Percentiles rank a stretch among this genome's conserved stretches.
These are phyloP conservation scores for Bufotes viridis DNA, from an alignment of 2,797 vertebrate genomes.

Conservation along the genomic window DNA sequence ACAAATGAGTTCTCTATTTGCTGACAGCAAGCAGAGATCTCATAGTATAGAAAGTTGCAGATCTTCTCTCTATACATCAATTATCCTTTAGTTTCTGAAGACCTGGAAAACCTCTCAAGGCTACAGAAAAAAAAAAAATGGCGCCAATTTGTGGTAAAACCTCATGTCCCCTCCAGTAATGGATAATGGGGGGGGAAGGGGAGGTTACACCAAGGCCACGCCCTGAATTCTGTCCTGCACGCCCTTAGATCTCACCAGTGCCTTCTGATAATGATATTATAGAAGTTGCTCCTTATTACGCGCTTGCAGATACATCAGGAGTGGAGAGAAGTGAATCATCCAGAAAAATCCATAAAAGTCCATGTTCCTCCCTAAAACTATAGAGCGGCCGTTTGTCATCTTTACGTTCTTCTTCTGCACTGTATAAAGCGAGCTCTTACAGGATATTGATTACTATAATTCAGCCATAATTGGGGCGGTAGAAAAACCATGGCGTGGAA, in stretches of 20 bases:
- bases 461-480: slow-evolving; percentile 74
- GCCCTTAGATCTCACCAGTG: neutral
- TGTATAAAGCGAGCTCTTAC: slow-evolving; percentile 50
- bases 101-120: no score
- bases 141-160: neutral
- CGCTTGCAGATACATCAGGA: slow-evolving; percentile 15
- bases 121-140: no score
- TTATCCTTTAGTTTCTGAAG: no score
- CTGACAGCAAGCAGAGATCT: no score
- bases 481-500: slow-evolving; percentile 68
- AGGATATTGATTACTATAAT: slow-evolving; percentile 75
- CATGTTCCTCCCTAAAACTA: slow-evolving; percentile 53
- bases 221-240: neutral
- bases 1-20: no score
- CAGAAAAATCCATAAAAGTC: slow-evolving; percentile 55
- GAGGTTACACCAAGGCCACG: neutral
- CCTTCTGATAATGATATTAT: slow-evolving; percentile 21
- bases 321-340: slow-evolving; percentile 28
- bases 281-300: slow-evolving; percentile 8
- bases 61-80: no score
- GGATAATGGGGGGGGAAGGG: no score
- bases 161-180: no score
- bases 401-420: slow-evolving; percentile 48
- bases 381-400: slow-evolving; percentile 43
- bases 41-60: no score